These are phyloP conservation scores for Smithornis capensis DNA, from an alignment of 2,113 vertebrate genomes.

Conservation along the genomic window DNA sequence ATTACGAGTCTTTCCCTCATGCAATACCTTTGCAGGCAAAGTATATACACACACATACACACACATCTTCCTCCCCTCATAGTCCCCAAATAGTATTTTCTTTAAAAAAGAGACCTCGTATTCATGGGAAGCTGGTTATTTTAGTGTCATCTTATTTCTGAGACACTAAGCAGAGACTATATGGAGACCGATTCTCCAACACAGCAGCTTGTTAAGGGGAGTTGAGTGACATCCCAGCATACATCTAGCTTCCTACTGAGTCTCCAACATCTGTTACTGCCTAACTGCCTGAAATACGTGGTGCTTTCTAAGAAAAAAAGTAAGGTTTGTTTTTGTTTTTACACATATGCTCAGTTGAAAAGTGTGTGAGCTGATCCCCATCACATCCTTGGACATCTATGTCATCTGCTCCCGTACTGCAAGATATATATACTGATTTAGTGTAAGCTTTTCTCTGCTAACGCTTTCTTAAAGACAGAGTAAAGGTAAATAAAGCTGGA, in stretches of 20 bases:
- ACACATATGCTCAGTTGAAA: conserved; percentile 65
- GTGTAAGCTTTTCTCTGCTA: not conserved
- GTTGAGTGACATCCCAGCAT: conserved; percentile 69
- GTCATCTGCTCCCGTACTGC: conserved; percentile 48
- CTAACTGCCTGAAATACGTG: conserved; percentile 62
- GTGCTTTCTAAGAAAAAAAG: conserved; percentile 66
- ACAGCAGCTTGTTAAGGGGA: conserved; percentile 71
- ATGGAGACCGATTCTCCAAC: conserved; percentile 64
- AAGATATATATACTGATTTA: conserved; percentile 35
- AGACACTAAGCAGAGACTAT: conserved; percentile 66
- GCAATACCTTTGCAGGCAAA: not conserved
- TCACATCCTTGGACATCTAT: conserved; percentile 61
- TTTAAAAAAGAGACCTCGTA: conserved; percentile 21
- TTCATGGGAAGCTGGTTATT: conserved; percentile 65
- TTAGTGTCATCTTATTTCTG: conserved; percentile 66
- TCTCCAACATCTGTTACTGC: conserved; percentile 72
- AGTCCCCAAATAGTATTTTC: not conserved
- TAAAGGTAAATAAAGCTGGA: not conserved
- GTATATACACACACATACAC: not conserved
- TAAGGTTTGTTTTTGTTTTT: conserved; percentile 71
- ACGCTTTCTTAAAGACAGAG: conserved; percentile 39
- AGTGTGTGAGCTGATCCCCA: conserved; percentile 66
- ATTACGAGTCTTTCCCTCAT: not conserved
- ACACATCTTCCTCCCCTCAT: not conserved
- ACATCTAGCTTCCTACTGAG: conserved; percentile 70